These are phyloP conservation scores for Apostichopus leukothele DNA, from an alignment of 53 echinoderm and acorn worm genomes.

Conservation along the genomic window DNA sequence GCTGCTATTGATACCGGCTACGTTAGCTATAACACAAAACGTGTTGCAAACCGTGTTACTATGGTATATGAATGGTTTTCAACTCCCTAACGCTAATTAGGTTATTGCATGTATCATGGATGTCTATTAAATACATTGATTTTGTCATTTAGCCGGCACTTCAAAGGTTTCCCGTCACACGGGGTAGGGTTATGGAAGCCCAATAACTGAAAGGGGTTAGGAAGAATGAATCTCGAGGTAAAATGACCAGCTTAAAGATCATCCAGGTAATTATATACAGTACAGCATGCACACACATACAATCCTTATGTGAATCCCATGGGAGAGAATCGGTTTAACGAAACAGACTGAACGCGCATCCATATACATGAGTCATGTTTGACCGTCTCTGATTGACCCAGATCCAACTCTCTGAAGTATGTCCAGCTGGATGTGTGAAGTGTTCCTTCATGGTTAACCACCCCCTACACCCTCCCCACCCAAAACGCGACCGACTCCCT, in stretches of 20 bases:
- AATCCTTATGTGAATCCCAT: not conserved
- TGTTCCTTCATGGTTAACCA: no score
- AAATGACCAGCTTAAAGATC: not conserved
- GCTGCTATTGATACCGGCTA: not conserved
- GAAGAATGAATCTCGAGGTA: not conserved
- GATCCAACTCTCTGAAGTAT: no score
- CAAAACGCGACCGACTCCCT: no score
- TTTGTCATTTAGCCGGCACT: slow-evolving; percentile 29
- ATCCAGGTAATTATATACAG: not conserved
- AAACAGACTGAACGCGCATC: no score
- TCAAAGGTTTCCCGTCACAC: slow-evolving; percentile 23
- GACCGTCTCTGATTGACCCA: no score
- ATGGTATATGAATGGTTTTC: slow-evolving; percentile 29
- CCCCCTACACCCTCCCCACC: no score
- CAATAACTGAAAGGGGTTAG: not conserved
- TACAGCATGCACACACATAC: not conserved
- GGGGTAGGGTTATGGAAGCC: not conserved
- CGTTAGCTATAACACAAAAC: slow-evolving; percentile 28
- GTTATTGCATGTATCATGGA: slow-evolving; percentile 28
- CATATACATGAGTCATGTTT: no score
- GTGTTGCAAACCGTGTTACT: slow-evolving; percentile 18
- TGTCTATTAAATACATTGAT: slow-evolving; percentile 32
- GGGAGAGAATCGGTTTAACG: not conserved
- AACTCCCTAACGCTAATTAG: slow-evolving; percentile 26
- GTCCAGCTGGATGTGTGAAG: no score